Percentiles rank a stretch among this genome's conserved stretches.
These are phyloP conservation scores for Saiga tatarica DNA, from an alignment of 2,113 vertebrate species.

Conservation along the genomic window DNA sequence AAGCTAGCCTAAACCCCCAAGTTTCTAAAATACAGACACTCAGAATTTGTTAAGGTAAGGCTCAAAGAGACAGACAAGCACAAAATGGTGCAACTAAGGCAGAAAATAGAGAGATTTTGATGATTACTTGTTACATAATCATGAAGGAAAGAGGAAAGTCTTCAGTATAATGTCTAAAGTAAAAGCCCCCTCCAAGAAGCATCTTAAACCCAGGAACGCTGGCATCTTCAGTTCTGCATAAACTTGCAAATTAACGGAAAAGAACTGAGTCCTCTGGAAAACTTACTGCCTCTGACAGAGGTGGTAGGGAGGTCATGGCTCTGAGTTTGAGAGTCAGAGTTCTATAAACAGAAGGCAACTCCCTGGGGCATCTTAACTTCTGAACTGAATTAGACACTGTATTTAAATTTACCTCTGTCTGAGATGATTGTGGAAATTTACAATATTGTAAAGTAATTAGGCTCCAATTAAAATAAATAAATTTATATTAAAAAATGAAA, in stretches of 20 bases:
- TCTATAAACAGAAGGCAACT: neutral
- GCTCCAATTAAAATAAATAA: neutral
- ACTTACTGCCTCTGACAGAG: neutral
- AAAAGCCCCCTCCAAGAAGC: neutral
- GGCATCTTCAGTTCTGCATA: neutral
- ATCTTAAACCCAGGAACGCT: neutral
- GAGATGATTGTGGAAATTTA: neutral
- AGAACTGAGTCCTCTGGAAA: neutral
- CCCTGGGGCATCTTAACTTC: neutral
- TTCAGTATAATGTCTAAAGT: neutral
- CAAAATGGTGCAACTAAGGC: neutral
- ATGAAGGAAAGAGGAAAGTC: neutral
- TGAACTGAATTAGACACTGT: neutral
- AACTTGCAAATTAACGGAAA: neutral
- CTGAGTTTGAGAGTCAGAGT: neutral
- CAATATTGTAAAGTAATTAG: neutral
- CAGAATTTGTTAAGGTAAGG: neutral
- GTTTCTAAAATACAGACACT: neutral
- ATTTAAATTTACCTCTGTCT: conserved; percentile 18
- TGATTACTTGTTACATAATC: neutral
- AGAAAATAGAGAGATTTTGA: neutral
- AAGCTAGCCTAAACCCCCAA: neutral
- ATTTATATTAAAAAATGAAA: neutral
- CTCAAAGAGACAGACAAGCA: neutral
- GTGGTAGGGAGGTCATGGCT: neutral